These are phyloP conservation scores for Scytalopus superciliaris DNA, from an alignment of 2,113 vertebrate genomes.

Conservation along the genomic window DNA sequence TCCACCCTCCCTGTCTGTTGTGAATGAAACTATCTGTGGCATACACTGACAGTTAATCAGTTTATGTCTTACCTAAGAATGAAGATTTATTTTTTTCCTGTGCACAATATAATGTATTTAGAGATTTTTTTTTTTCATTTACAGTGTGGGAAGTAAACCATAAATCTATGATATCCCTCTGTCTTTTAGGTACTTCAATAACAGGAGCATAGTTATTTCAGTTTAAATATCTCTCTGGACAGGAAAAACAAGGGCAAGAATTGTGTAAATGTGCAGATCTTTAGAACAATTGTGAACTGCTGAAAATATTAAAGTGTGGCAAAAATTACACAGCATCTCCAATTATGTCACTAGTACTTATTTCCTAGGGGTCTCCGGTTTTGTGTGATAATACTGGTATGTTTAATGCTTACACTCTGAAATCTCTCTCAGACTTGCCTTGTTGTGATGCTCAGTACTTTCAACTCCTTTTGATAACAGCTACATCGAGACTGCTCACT, in stretches of 20 bases:
- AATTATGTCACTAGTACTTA: not conserved
- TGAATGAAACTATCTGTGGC: not conserved
- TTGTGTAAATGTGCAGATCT: not conserved
- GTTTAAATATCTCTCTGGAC: not conserved
- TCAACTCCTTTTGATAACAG: not conserved
- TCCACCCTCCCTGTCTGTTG: slow-evolving; percentile 1
- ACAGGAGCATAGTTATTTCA: not conserved
- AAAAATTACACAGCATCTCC: not conserved
- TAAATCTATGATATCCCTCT: not conserved
- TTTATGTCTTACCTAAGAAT: not conserved
- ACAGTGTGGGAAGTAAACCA: not conserved
- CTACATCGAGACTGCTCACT: accelerated
- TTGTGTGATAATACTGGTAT: not conserved
- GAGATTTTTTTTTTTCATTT: not conserved
- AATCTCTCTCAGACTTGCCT: not conserved
- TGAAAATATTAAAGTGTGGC: not conserved
- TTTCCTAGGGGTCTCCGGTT: not conserved
- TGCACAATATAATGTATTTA: not conserved
- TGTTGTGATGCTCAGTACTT: not conserved
- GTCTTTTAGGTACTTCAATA: not conserved
- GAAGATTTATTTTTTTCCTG: not conserved
- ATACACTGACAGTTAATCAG: not conserved
- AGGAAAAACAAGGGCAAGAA: not conserved
- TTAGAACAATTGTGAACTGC: not conserved
- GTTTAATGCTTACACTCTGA: not conserved